Evolutionary conservation across 2,888 invertebrate genomes (phyloP).

Genomic region (Antheraea yamamai): DNA sequence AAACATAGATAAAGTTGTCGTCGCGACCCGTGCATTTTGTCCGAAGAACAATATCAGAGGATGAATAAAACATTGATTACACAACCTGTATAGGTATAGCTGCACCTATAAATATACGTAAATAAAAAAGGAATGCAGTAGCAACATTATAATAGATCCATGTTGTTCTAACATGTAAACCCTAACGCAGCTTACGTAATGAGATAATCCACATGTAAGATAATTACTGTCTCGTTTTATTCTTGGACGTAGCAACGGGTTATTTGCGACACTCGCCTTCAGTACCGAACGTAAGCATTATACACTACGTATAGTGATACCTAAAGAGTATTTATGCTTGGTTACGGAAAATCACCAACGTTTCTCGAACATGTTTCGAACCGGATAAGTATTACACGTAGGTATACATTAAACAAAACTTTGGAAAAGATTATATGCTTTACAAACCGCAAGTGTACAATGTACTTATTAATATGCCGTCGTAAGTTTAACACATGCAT

Average conservation of each 20-base stretch:
- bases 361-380: neutral
- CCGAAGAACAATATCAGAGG: neutral
- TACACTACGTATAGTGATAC: constrained; percentile 18
- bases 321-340: constrained; percentile 24
- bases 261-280: constrained; percentile 33
- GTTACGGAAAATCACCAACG: constrained; percentile 41
- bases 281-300: constrained; percentile 33
- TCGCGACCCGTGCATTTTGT: neutral
- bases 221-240: constrained; percentile 10
- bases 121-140: neutral
- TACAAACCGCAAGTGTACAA: no score
- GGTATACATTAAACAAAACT: neutral
- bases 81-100: neutral
- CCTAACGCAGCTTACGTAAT: neutral
- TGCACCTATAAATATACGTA: neutral
- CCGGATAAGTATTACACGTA: constrained; percentile 2
- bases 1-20: constrained; percentile 19
- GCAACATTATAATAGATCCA: neutral
- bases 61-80: constrained; percentile 1
- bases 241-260: constrained; percentile 19
- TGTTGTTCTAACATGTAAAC: neutral
- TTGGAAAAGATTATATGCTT: neutral
- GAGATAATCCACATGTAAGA: constrained; percentile 4
- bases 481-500: no score
- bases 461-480: no score